Evolutionary conservation across 2,797 vertebrate genomes (phyloP), one percentile per base, ranked within the genome.

Genomic region (Tarsius wallacei): DNA sequence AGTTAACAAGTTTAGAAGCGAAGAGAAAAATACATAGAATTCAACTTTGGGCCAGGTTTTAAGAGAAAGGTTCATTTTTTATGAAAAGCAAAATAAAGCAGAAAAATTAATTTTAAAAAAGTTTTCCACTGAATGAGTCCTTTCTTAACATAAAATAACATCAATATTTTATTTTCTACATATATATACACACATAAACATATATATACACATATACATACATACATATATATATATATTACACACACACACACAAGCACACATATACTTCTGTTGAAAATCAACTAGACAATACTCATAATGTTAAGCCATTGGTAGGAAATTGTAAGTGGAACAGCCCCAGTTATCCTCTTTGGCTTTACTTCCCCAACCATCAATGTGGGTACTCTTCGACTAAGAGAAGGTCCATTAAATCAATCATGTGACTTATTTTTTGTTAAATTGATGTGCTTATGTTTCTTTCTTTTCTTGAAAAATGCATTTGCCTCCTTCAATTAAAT

Each of bases 51-150:
- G 33, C 13, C 66, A 87, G 31, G 78, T 83, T 86, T 95, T 86
- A 57, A 83, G 59, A 63, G 12, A 28, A 77, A 81, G 2, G 21
- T 57, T 95, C 7, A 42, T 42, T 89, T 85, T 87, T 19, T 57
- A 57, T 63, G 24, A 88, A 95, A 88, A 83, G 31, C 49, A 85
- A 95, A 97, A 53, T 71, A 89, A 90, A 96, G 9, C n/a, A 78
- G 68, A 16, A 53, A 76, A 83, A 78, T 26, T 33, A 59, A 42
- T 80, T 63, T 73, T 47, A 19, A 92, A 33, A 31, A 91, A 57
- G 7, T 22, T 91, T 88, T 81, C 36, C 22, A 66, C 15, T 47
- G 11, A 85, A 42, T 22, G 17, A 93, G 26, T 55, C 51, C 5
- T 83, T 94, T 91, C 55, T 94, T 66, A 80, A 64, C 14, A 63